A percentile compares a stretch with the other conserved stretches of the same genome.
Evolutionary conservation across 1,140 invertebrate species (phyloP).

Genomic region (Drosophila trapezifrons): DNA sequence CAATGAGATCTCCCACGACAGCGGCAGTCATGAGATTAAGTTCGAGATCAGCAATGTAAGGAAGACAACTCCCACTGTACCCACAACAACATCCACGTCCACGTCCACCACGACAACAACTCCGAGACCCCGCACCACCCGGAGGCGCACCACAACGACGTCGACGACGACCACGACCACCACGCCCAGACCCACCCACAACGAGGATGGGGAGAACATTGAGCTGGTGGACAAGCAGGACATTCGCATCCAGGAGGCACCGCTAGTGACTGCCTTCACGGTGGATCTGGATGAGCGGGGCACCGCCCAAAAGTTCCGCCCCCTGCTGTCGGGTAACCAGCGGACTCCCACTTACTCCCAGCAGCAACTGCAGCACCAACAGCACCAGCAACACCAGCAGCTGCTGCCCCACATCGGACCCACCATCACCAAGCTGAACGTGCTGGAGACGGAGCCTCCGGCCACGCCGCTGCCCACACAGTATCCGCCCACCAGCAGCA

Average conservation of each 20-base stretch:
- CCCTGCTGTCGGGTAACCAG: conserved; percentile 85
- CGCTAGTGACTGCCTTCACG: conserved; percentile 92
- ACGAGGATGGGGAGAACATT: conserved; percentile 88
- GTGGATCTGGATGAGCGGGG: conserved; percentile 92
- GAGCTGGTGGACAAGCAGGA: conserved; percentile 88
- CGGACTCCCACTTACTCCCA: conserved; percentile 50
- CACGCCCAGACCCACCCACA: conserved; percentile 86
- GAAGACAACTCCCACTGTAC: conserved; percentile 77
- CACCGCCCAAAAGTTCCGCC: conserved; percentile 90
- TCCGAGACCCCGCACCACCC: conserved; percentile 85
- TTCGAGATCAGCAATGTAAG: conserved; percentile 79
- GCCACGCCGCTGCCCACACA: conserved; percentile 63
- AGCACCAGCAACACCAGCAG: no score
- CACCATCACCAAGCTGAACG: conserved; percentile 78
- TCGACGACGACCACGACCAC: conserved; percentile 85
- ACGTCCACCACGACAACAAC: conserved; percentile 80
- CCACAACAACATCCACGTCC: conserved; percentile 78
- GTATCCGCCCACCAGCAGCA: conserved; percentile 57
- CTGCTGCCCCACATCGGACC: conserved; percentile 64
- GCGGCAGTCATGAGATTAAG: conserved; percentile 73
- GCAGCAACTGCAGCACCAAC: conserved; percentile 32
- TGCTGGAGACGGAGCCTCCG: conserved; percentile 62
- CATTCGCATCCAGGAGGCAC: conserved; percentile 91
- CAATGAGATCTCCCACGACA: conserved; percentile 74
- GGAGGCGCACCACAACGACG: conserved; percentile 85